Base-by-base conservation (phyloP, 2,113 vertebrate genomes). In the Suncus etruscus region DNA sequence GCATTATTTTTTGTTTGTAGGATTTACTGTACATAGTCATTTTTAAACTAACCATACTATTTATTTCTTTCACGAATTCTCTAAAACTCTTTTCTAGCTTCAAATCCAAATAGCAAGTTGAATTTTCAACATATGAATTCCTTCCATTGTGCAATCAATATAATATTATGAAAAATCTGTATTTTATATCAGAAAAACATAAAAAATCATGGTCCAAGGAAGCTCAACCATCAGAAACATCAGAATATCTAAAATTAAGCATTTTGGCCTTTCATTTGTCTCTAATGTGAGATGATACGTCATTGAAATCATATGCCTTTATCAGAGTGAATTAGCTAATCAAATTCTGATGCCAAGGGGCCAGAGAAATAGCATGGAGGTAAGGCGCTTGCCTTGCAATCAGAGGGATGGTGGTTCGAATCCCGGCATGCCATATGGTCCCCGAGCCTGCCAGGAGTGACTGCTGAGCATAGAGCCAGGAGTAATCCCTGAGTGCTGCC, bases 41-140 rank as follows among this genome's bases (percentile, higher is more conserved):
- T 90, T 93, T 92, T 81, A 86, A 86, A 24, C 80, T 20, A 93
- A 81, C 31, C 77, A 6, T 6, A 58, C 70, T 1, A 9, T 92
- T 16, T 86, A 61, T 75, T 83, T 73, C 69, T 25, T 74, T 63
- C n/a, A 12, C 15, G 51, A 25, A 39, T 77, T 78, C 74, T 27
- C 65, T 81, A 65, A 27, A 70, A 58, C 8, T 82, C 31, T 24
- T 91, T 77, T 90, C 70, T n/a, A 45, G 76, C 47, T 75, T 75
- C 76, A 65, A 58, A 68, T 66, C 27, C 20, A 47, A 88, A 82
- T 68, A 65, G 29, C 27, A 50, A 47, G 9, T 68, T 78, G 32
- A 27, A 8, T 16, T 66, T 79, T 91, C 39, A 91, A n/a, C 39
- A 5, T 51, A 50, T 90, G 45, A 87, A n/a, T 92, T 92, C 29